A percentile compares a stretch with the other conserved stretches of the same genome.
Evolutionary conservation across 1,140 invertebrate genomes (phyloP).

Genomic region (Ceratoteleas bidentatus): DNA sequence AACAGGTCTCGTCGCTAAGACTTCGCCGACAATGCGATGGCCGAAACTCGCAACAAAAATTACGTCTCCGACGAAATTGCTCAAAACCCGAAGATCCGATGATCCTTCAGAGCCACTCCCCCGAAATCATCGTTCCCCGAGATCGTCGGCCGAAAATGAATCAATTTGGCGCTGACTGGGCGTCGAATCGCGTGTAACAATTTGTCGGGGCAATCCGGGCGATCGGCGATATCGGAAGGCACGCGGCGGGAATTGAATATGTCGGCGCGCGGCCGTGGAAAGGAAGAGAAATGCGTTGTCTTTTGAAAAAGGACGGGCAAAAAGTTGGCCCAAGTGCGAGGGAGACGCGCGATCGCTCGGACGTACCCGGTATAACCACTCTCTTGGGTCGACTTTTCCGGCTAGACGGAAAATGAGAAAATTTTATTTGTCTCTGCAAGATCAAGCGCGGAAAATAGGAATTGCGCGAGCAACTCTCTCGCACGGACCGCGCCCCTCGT

Average conservation of each 20-base stretch:
- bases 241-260: conserved; percentile 77
- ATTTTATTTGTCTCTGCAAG: conserved; percentile 76
- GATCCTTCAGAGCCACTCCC: too few relatives aligned
- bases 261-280: conserved; percentile 66
- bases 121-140: too few relatives aligned
- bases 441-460: conserved; percentile 73
- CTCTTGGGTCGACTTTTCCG: conserved; percentile 70
- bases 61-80: too few relatives aligned
- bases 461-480: conserved; percentile 67
- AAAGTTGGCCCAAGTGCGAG: conserved; percentile 62
- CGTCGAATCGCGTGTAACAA: conserved; percentile 30
- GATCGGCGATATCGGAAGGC: conserved; percentile 59
- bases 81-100: too few relatives aligned
- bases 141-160: too few relatives aligned
- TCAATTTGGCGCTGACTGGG: too few relatives aligned
- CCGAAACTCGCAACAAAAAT: too few relatives aligned
- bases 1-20: too few relatives aligned
- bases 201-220: conserved; percentile 51
- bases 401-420: conserved; percentile 73
- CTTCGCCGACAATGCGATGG: too few relatives aligned
- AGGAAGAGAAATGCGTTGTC: conserved; percentile 72
- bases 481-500: conserved; percentile 68
- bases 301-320: conserved; percentile 62
- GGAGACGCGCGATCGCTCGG: conserved; percentile 10
- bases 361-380: conserved; percentile 52